Conservation (phyloP, 2,113 vertebrate genomes). For the Campylomormyrus numenius region DNA sequence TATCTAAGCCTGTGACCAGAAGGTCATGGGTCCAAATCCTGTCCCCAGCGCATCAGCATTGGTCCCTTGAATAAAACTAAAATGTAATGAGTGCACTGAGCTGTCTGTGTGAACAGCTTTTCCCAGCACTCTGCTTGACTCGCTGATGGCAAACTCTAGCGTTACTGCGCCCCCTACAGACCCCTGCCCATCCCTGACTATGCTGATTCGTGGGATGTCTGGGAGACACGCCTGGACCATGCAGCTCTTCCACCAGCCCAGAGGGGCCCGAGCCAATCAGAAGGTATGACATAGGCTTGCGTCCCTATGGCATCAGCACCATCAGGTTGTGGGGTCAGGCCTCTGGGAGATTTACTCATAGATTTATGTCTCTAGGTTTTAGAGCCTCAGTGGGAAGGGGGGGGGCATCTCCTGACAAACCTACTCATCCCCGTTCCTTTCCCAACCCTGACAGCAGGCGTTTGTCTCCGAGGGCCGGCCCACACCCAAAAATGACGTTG, state of each 20-base stretch:
- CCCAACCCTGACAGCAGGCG: constrained; percentile 51
- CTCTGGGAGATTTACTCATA: neutral
- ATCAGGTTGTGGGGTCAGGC: neutral
- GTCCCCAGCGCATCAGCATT: neutral
- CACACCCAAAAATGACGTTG: constrained; percentile 69
- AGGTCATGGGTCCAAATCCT: neutral
- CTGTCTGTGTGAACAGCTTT: neutral
- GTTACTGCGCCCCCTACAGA: constrained; percentile 57
- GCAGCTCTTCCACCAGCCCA: constrained; percentile 80
- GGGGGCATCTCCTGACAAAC: neutral
- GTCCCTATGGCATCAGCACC: neutral
- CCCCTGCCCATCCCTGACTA: constrained; percentile 77
- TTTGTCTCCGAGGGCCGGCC: constrained; percentile 70
- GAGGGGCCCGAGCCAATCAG: constrained; percentile 77
- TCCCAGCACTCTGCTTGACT: neutral
- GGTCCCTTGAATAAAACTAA: neutral
- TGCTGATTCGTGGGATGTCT: constrained; percentile 78
- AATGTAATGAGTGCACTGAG: neutral
- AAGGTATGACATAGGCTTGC: constrained; percentile 58
- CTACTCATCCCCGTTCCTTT: neutral
- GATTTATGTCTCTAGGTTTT: neutral
- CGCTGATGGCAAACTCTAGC: too few species aligned
- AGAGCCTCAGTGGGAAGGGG: neutral
- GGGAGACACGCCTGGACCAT: constrained; percentile 83
- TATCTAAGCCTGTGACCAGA: neutral